A percentile compares a stretch with the other conserved stretches of the same genome.
Evolutionary conservation across 2,888 invertebrate genomes (phyloP).

Genomic region (Mesorhabditis belari): DNA sequence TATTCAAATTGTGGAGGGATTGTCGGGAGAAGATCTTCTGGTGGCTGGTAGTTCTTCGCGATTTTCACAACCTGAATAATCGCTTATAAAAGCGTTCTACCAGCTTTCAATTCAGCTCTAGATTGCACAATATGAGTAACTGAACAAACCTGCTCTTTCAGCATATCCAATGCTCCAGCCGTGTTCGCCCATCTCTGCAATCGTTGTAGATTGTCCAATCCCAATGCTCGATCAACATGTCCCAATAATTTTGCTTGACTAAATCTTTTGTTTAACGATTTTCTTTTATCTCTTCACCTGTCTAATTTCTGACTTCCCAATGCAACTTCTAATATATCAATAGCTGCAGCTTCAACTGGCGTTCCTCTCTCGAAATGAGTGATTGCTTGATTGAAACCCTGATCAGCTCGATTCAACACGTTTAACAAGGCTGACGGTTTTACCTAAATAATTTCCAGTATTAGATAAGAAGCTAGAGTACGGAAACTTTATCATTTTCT

Average conservation of each 20-base stretch:
- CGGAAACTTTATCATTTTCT: neutral
- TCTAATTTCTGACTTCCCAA: neutral
- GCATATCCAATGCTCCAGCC: conserved; percentile 50
- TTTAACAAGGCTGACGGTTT: conserved; percentile 48
- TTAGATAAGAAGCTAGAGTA: too few relatives aligned
- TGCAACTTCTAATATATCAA: conserved; percentile 47
- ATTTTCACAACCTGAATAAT: conserved; percentile 43
- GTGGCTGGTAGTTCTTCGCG: conserved; percentile 50
- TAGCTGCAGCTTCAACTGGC: conserved; percentile 47
- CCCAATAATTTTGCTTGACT: conserved; percentile 48
- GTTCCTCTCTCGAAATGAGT: conserved; percentile 50
- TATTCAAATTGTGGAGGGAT: conserved; percentile 52
- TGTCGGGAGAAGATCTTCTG: conserved; percentile 44
- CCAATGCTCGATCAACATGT: conserved; percentile 51
- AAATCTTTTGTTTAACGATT: too few relatives aligned
- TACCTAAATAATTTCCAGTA: too few relatives aligned
- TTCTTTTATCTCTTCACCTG: too few relatives aligned
- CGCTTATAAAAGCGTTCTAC: neutral
- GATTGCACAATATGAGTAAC: too few relatives aligned
- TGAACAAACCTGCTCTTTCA: conserved; percentile 47
- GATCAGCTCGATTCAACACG: conserved; percentile 47
- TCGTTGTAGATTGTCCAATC: conserved; percentile 49
- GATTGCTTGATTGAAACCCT: conserved; percentile 51
- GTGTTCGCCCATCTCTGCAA: conserved; percentile 52
- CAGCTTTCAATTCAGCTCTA: neutral